phyloP scores from a whole-genome alignment of 1,140 invertebrate genomes.

The Drosophila melanica region DNA sequence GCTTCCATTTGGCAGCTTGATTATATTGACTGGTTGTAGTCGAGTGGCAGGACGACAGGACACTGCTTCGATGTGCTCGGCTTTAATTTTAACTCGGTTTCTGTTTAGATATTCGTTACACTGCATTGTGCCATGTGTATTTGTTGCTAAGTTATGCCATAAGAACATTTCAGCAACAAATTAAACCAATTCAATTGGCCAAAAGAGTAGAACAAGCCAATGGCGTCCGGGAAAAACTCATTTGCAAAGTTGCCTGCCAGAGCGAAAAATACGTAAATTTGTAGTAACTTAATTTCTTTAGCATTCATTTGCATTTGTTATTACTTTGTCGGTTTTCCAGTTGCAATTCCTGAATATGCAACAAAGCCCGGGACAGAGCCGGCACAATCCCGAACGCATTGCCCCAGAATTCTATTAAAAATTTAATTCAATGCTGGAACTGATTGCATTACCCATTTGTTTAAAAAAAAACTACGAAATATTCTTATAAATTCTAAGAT shows the following conservation, averaged over 20 bases:
- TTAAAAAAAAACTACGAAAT: constrained; percentile 25
- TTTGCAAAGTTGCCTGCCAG: constrained; percentile 59
- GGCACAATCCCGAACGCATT: neutral
- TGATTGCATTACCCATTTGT: constrained; percentile 68
- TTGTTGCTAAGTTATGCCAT: constrained; percentile 45
- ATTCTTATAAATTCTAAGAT: constrained; percentile 66
- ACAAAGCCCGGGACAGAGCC: constrained; percentile 48
- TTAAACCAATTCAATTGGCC: constrained; percentile 74
- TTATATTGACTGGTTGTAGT: constrained; percentile 66
- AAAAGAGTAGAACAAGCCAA: no score
- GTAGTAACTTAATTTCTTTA: constrained; percentile 70
- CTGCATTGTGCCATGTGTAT: constrained; percentile 32
- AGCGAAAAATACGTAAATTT: constrained; percentile 58
- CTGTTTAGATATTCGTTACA: constrained; percentile 24
- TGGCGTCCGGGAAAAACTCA: constrained; percentile 44
- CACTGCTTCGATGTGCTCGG: constrained; percentile 37
- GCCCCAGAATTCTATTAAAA: constrained; percentile 54
- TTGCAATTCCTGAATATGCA: constrained; percentile 78
- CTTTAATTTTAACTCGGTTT: constrained; percentile 51
- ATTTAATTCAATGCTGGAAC: constrained; percentile 65
- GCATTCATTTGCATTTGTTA: constrained; percentile 81
- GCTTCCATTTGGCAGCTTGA: constrained; percentile 62
- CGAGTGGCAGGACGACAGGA: constrained; percentile 12
- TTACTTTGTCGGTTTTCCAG: constrained; percentile 71
- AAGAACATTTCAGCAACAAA: constrained; percentile 53